Percentiles rank a stretch among this genome's conserved stretches.
Conservation (phyloP, 1,140 invertebrate species). For the Orchesella cincta region DNA sequence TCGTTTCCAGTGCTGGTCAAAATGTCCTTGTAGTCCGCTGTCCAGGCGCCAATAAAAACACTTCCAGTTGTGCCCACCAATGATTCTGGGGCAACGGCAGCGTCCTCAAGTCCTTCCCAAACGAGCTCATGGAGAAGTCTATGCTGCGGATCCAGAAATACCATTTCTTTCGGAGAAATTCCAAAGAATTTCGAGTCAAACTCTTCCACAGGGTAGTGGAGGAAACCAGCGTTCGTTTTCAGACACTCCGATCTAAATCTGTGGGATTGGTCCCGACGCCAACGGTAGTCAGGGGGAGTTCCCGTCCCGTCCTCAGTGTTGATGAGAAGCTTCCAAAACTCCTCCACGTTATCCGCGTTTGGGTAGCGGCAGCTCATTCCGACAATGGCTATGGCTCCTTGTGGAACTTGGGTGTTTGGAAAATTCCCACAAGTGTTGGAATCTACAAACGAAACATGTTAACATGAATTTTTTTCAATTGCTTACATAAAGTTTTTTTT, state of each 20-base stretch:
- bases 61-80: too few species aligned
- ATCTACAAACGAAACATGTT: too few species aligned
- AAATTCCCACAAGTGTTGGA: too few species aligned
- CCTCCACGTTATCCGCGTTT: not conserved
- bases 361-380: constrained; percentile 14
- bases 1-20: too few species aligned
- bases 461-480: too few species aligned
- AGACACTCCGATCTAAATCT: not conserved
- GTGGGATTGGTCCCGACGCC: not conserved
- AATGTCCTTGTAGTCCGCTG: too few species aligned
- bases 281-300: not conserved
- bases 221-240: not conserved
- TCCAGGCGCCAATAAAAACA: too few species aligned
- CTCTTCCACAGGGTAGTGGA: not conserved
- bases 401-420: too few species aligned
- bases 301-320: not conserved
- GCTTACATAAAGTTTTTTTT: too few species aligned
- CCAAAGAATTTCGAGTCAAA: constrained; percentile 14
- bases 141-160: not conserved
- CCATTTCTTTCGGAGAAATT: not conserved
- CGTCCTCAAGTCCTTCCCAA: too few species aligned
- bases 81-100: too few species aligned
- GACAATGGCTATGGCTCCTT: not conserved
- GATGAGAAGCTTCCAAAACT: not conserved
- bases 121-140: too few species aligned